A percentile compares a stretch with the other conserved stretches of the same genome.
These are phyloP conservation scores for Tortrix viridana DNA, from an alignment of 2,888 invertebrate species.

Conservation along the genomic window DNA sequence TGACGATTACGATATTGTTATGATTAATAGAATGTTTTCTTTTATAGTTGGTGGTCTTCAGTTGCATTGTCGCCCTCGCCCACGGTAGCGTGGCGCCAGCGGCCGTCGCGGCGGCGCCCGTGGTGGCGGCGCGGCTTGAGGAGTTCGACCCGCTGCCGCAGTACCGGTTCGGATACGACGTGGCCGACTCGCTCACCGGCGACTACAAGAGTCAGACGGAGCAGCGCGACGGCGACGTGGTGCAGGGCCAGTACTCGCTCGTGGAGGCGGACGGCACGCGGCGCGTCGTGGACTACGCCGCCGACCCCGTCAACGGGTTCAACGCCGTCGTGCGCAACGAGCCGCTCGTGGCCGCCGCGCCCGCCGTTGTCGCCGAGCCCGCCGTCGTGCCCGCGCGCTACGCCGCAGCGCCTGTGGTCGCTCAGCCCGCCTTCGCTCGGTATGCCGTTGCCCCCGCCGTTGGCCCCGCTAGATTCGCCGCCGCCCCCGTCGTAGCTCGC, in stretches of 20 bases:
- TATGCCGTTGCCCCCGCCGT: slow-evolving; percentile 53
- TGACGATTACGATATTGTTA: not conserved
- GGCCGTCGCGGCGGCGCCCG: slow-evolving; percentile 54
- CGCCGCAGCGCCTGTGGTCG: slow-evolving; percentile 65
- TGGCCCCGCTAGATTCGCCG: slow-evolving; percentile 47
- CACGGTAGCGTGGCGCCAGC: slow-evolving; percentile 67
- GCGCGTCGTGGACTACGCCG: slow-evolving; percentile 71
- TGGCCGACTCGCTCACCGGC: slow-evolving; percentile 74
- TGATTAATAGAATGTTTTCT: slow-evolving; percentile 18
- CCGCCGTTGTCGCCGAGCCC: slow-evolving; percentile 42
- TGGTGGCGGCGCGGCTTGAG: slow-evolving; percentile 64
- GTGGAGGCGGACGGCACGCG: slow-evolving; percentile 74
- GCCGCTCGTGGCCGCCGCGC: slow-evolving; percentile 44
- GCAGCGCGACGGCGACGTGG: slow-evolving; percentile 82
- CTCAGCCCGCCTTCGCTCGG: slow-evolving; percentile 68
- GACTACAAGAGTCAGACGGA: slow-evolving; percentile 79
- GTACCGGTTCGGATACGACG: slow-evolving; percentile 79
- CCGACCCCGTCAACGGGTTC: slow-evolving; percentile 58
- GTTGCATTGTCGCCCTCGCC: slow-evolving; percentile 67
- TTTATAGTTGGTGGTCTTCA: slow-evolving; percentile 74
- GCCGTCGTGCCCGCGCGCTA: slow-evolving; percentile 43
- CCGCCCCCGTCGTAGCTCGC: slow-evolving; percentile 40
- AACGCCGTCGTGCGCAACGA: slow-evolving; percentile 54
- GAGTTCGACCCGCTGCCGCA: slow-evolving; percentile 84
- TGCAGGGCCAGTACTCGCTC: slow-evolving; percentile 74